These are phyloP conservation scores for Dynastes hyllus DNA, from an alignment of 2,888 invertebrate genomes.

Conservation along the genomic window DNA sequence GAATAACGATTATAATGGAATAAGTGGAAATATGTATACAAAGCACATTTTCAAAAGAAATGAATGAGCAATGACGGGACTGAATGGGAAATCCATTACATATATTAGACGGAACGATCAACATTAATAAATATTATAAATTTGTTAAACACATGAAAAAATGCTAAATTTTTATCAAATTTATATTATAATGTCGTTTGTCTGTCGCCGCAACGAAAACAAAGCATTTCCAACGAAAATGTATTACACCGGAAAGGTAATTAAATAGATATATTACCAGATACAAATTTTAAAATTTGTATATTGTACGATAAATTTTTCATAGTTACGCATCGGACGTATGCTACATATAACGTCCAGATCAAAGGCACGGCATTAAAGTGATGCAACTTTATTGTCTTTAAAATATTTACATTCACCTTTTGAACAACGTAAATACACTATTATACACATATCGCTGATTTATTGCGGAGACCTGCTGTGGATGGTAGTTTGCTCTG, in stretches of 20 bases:
- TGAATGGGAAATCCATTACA: constrained; percentile 31
- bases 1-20: neutral
- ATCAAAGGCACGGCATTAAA: constrained; percentile 51
- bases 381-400: constrained; percentile 51
- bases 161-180: constrained; percentile 46
- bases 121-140: constrained; percentile 44
- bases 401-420: constrained; percentile 53
- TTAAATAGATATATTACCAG: constrained; percentile 46
- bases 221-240: constrained; percentile 38
- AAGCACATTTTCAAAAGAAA: neutral
- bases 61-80: constrained; percentile 29
- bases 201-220: constrained; percentile 43
- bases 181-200: constrained; percentile 42
- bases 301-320: constrained; percentile 48
- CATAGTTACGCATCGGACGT: constrained; percentile 41
- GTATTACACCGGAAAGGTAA: constrained; percentile 34
- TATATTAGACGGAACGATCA: constrained; percentile 23
- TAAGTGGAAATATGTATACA: neutral
- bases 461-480: constrained; percentile 47
- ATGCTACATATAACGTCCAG: constrained; percentile 41
- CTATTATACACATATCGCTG: constrained; percentile 46
- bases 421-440: constrained; percentile 50
- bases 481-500: constrained; percentile 46
- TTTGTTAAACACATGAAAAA: constrained; percentile 37
- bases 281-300: constrained; percentile 48